A percentile compares a stretch with the other conserved stretches of the same genome.
phyloP scores from a whole-genome alignment of 2,888 invertebrate genomes.

The Eugnorisma glareosa region DNA sequence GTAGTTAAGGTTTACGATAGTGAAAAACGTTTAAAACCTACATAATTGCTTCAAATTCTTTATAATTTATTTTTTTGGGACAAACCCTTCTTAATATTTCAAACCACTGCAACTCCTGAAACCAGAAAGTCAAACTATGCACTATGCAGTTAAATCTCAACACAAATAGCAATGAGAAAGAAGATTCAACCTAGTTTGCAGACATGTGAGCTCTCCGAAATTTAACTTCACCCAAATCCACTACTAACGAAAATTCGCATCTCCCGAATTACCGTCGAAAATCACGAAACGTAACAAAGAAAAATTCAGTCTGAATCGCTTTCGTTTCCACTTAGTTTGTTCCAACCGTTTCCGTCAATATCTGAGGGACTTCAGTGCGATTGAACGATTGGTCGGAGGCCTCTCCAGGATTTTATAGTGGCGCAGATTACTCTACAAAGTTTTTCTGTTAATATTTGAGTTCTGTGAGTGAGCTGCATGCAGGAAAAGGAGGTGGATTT shows the following conservation, averaged over 20 bases:
- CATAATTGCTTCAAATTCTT: no score
- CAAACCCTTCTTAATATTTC: not conserved
- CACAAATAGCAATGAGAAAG: not conserved
- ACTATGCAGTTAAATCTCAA: not conserved
- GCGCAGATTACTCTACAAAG: constrained; percentile 6
- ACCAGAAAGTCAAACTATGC: not conserved
- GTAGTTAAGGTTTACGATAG: no score
- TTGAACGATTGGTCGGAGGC: constrained; percentile 23
- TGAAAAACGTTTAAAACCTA: no score
- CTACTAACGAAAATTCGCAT: constrained; percentile 1
- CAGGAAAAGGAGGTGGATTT: not conserved
- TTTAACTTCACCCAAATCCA: constrained; percentile 3
- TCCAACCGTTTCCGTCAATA: constrained; percentile 29
- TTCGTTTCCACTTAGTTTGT: constrained; percentile 22
- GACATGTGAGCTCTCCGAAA: not conserved
- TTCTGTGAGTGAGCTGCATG: constrained; percentile 11
- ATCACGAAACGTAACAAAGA: constrained; percentile 24
- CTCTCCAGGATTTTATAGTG: constrained; percentile 35
- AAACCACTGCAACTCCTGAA: not conserved
- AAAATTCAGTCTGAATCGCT: constrained; percentile 37
- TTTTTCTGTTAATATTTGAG: constrained; percentile 31
- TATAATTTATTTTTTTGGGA: not conserved
- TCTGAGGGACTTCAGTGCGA: constrained; percentile 26
- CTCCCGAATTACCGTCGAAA: constrained; percentile 18
- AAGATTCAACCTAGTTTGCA: not conserved